Base-by-base conservation (phyloP, 2,797 vertebrate genomes). In the Crax fasciolata region DNA sequence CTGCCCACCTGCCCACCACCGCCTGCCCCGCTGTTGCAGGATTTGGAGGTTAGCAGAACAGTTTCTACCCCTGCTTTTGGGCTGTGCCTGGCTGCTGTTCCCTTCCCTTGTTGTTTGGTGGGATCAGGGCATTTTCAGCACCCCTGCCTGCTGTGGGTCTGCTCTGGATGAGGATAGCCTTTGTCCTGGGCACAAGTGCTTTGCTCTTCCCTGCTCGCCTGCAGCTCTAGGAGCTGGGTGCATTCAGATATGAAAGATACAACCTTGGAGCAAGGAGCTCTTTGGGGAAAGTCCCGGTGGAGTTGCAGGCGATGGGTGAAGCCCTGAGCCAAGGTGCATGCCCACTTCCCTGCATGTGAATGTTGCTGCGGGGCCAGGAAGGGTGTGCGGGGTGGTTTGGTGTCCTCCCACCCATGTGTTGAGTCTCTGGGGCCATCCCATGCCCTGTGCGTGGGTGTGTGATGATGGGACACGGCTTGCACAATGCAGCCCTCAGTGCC, bases 41-140 rank as follows among this genome's bases (percentile, higher is more conserved):
- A 98, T 81, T 49, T 98, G 87, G 98, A 97, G 97, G 97, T 98
- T 94, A 95, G 97, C 96, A 74, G 46, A 67, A 25, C 84, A 92
- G 70, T 86, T 96, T 70, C 49, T 89, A 59, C 80, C 66, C 77
- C 1, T 21, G 91, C 80, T 76, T 49, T 72, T 49, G 85, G 63
- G 75, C 92, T 92, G n/a, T 71, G 54, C 30, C 81, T 87, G 81
- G 41, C 94, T 96, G 90, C 91, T 89, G 88, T 38, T 59, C 35
- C 24, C 35, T 59, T 25, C 24, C 58, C 32, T 35, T 21, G 15
- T 3, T 6, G 9, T 32, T 15, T 38, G 32, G 23, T 3, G 6
- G 57, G 48, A 14, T 24, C 28, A 7, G 63, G 73, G 35, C 32
- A 6, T 80, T 51, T n/a, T 68, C 48, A 1, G 5, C 1, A 1